Base-by-base conservation (phyloP, 2,888 invertebrate genomes). In the Yponomeuta cagnagella region DNA sequence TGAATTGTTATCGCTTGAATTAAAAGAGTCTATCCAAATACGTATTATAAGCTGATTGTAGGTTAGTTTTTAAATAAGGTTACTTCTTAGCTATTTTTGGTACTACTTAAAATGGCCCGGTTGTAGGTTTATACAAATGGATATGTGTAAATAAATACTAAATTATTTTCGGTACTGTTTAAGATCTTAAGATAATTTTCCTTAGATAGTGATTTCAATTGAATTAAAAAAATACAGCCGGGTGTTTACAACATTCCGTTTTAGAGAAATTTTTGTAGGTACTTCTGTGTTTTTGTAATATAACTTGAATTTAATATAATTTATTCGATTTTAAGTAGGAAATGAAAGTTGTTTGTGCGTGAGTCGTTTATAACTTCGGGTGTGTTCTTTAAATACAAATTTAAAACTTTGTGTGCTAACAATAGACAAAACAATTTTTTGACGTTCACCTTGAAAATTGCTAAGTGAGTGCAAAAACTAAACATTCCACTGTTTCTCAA, bases 21-120 rank as follows among this genome's bases (percentile, higher is more conserved):
- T 66, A 67, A 86, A 89, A 91, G 90, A 90, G 90, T 91, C 89
- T 92, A 91, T 91, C 91, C 91, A 91, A 92, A 92, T 90, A 92
- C 89, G 82, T 91, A 90, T 85, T 75, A 78, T 90, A 91, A 90
- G 89, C 2, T 89, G 85, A 84, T 75, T 63, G n/a, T 71, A 67
- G 73, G 78, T 76, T 88, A 87, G 81, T 58, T 12, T 15, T 43
- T 6, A 43, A 43, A 8, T 58, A 58, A 4, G 15, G 1, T 58
- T 58, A 58, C 52, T 1, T 58, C 12, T 58, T 58, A 58, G 52
- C 12, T 84, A 81, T 87, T 86, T 85, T 86, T 80, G 85, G 83
- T 85, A 82, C 77, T 85, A 82, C 77, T 79, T 78, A 78, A 79
- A 76, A 48, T 71, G 79, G 76, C 86, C 84, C 85, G 88, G 88